phyloP scores from a whole-genome alignment of 2,797 vertebrate species.

The Sebastes flavidus region DNA sequence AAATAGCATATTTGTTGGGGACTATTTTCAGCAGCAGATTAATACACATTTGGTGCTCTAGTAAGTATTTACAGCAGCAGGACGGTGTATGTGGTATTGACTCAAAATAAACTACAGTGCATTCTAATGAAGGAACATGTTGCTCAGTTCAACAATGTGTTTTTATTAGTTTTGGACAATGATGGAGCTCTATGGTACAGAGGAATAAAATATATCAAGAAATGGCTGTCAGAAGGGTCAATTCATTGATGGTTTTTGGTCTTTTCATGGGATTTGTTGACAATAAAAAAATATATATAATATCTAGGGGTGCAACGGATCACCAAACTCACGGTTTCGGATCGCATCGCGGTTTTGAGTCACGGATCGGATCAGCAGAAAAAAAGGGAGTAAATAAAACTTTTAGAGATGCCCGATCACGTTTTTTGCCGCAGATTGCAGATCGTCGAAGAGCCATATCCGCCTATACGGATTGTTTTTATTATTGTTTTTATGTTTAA shows the following conservation, averaged over 20 bases:
- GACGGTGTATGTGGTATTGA: not conserved
- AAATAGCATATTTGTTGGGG: not conserved
- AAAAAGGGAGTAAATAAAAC: too few relatives aligned
- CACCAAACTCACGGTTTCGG: too few relatives aligned
- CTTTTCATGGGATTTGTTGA: not conserved
- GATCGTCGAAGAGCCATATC: too few relatives aligned
- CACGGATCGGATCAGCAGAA: too few relatives aligned
- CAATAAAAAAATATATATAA: not conserved
- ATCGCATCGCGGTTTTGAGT: fast-evolving
- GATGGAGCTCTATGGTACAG: not conserved
- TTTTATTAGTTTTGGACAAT: not conserved
- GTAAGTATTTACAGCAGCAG: not conserved
- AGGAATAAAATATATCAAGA: not conserved
- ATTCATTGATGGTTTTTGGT: not conserved
- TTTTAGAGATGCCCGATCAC: too few relatives aligned
- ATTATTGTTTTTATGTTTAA: too few relatives aligned
- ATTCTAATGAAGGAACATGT: not conserved
- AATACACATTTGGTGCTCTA: not conserved
- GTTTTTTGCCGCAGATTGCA: too few relatives aligned
- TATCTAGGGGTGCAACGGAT: not conserved
- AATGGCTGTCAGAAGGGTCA: not conserved
- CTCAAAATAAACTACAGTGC: not conserved
- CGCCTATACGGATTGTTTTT: too few relatives aligned
- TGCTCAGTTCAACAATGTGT: not conserved
- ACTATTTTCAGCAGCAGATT: not conserved